Evolutionary conservation across 2,113 vertebrate species (phyloP).

Genomic region (Corydoras maculifer): DNA sequence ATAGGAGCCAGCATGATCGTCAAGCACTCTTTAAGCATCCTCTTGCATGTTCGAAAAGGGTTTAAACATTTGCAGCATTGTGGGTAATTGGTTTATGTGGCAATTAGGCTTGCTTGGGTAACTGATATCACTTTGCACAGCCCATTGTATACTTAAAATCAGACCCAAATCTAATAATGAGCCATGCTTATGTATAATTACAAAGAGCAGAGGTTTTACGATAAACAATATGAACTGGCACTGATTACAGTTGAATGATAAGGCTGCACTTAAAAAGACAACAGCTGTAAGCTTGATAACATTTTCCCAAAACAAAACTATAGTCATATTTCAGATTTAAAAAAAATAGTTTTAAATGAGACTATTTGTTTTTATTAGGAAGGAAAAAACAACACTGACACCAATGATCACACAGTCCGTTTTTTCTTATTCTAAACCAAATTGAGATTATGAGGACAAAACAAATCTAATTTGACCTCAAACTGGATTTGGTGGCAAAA

Average conservation of each 20-base stretch:
- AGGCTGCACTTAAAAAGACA: not conserved
- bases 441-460: conserved; percentile 45
- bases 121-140: conserved; percentile 49
- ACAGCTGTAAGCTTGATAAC: not conserved
- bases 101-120: conserved; percentile 49
- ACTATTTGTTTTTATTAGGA: not conserved
- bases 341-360: not conserved
- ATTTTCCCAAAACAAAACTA: not conserved
- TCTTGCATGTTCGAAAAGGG: conserved; percentile 49
- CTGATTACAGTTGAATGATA: conserved; percentile 13
- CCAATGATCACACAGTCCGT: conserved; percentile 32
- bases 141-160: conserved; percentile 46
- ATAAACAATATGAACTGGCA: conserved; percentile 36
- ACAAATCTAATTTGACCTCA: conserved; percentile 47
- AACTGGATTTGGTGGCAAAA: conserved; percentile 46
- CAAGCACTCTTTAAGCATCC: conserved; percentile 44
- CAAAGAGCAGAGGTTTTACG: conserved; percentile 29
- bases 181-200: conserved; percentile 42
- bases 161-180: conserved; percentile 47
- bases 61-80: conserved; percentile 51
- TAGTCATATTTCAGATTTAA: not conserved
- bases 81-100: conserved; percentile 51
- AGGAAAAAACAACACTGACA: not conserved
- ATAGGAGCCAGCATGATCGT: conserved; percentile 49
- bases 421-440: conserved; percentile 43